Percentiles rank a stretch among this genome's conserved stretches.
Evolutionary conservation across 2,797 vertebrate species (phyloP).

Genomic region (Halcyon smyrnensis): DNA sequence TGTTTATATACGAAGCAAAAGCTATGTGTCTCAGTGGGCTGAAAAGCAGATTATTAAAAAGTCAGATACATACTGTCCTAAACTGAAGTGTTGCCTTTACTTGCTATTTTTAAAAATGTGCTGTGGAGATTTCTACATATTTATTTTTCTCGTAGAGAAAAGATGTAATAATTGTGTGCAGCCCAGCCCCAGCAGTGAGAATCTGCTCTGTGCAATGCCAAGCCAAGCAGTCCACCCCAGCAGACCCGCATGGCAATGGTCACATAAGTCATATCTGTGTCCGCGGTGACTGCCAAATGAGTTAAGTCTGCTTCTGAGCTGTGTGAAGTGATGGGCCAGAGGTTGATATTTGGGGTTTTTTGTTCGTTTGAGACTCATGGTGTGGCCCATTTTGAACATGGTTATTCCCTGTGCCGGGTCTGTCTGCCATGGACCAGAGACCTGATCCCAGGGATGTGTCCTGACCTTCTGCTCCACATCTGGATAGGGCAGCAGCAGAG

Average conservation of each 20-base stretch:
- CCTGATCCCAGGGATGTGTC: background rate
- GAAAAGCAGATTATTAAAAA: slow-evolving; percentile 16
- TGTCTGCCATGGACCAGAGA: background rate
- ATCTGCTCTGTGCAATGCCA: accelerated
- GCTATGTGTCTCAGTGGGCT: background rate
- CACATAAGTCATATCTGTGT: accelerated
- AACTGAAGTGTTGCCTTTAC: background rate
- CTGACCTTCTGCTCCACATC: background rate
- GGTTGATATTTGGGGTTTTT: background rate
- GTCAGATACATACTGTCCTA: background rate
- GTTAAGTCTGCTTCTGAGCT: background rate
- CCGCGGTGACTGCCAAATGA: background rate
- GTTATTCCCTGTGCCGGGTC: background rate
- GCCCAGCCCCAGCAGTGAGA: background rate
- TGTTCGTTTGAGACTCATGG: background rate
- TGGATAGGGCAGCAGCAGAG: background rate
- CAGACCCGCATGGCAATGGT: accelerated
- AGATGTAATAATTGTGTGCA: background rate
- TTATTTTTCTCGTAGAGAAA: background rate
- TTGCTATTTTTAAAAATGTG: background rate
- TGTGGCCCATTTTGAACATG: background rate
- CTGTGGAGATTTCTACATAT: background rate
- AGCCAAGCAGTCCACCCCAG: background rate
- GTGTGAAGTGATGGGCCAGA: background rate
- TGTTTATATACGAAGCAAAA: slow-evolving; percentile 19